These are phyloP conservation scores for Saccostrea cuccullata DNA, from an alignment of 1,140 invertebrate species.

Conservation along the genomic window DNA sequence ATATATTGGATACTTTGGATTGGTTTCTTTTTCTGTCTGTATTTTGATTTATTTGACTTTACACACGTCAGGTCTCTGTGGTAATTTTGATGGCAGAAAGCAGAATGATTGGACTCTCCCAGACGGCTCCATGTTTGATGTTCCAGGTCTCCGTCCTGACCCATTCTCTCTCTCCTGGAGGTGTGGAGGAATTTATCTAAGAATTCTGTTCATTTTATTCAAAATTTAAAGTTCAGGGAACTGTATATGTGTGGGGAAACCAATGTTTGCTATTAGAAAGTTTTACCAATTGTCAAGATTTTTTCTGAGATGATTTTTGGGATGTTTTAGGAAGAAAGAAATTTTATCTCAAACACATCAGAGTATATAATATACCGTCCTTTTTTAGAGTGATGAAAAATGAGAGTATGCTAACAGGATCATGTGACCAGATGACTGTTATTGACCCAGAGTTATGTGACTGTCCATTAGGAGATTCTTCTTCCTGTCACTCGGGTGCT, in stretches of 20 bases:
- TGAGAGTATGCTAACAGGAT: constrained; percentile 58
- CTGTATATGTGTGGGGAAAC: too few species aligned
- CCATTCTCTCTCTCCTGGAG: constrained; percentile 65
- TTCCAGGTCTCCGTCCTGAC: constrained; percentile 55
- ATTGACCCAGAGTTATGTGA: constrained; percentile 51
- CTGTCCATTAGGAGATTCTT: constrained; percentile 40
- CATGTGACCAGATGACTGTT: constrained; percentile 39
- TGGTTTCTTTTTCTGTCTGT: too few species aligned
- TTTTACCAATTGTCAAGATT: too few species aligned
- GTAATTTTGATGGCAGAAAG: constrained; percentile 65
- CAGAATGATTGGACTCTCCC: constrained; percentile 61
- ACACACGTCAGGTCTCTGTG: constrained; percentile 72
- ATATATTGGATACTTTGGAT: too few species aligned
- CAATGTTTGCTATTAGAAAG: too few species aligned
- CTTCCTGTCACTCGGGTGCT: constrained; percentile 34
- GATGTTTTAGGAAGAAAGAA: too few species aligned
- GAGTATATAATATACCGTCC: too few species aligned
- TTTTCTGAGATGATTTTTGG: too few species aligned
- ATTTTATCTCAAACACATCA: too few species aligned
- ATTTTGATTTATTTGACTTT: too few species aligned
- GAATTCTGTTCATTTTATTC: too few species aligned
- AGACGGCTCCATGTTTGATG: constrained; percentile 59
- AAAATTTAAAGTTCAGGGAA: too few species aligned
- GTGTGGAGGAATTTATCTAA: constrained; percentile 34
- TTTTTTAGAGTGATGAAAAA: constrained; percentile 49